A percentile compares a stretch with the other conserved stretches of the same genome.
Conservation (phyloP, 2,888 invertebrate species). For the Lasioglossum lativentre region DNA sequence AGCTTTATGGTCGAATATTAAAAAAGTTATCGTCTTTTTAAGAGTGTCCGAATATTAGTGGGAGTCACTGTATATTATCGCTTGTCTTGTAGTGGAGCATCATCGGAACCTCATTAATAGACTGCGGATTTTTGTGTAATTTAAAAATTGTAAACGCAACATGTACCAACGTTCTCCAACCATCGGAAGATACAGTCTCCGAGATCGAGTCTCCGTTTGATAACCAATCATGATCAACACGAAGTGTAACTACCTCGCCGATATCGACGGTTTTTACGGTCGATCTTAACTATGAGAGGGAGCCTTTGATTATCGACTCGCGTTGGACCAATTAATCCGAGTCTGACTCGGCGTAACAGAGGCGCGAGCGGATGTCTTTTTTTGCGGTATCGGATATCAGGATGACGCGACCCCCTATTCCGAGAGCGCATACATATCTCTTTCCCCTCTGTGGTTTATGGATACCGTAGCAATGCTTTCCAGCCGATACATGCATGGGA, state of each 20-base stretch:
- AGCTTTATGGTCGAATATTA: too few relatives aligned
- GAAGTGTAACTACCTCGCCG: neutral
- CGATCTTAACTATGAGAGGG: neutral
- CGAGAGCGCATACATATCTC: slow-evolving; percentile 49
- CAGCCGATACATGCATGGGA: slow-evolving; percentile 30
- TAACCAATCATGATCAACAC: neutral
- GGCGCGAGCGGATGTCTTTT: slow-evolving; percentile 49
- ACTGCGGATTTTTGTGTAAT: too few relatives aligned
- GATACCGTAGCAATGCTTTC: slow-evolving; percentile 59
- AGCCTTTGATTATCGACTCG: slow-evolving; percentile 23
- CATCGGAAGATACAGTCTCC: neutral
- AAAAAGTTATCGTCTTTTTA: too few relatives aligned
- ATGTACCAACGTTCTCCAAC: neutral
- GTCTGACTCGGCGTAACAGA: slow-evolving; percentile 45
- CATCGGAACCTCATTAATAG: too few relatives aligned
- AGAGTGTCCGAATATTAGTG: too few relatives aligned
- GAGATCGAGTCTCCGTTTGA: neutral
- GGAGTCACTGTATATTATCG: too few relatives aligned
- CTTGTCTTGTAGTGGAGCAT: too few relatives aligned
- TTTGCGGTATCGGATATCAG: slow-evolving; percentile 58
- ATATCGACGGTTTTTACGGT: neutral
- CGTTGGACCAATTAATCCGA: slow-evolving; percentile 44
- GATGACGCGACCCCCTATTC: slow-evolving; percentile 61
- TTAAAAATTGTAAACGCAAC: neutral
- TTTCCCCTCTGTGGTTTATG: slow-evolving; percentile 59